Evolutionary conservation across 2,113 vertebrate species (phyloP).

Genomic region (Lepisosteus oculatus): DNA sequence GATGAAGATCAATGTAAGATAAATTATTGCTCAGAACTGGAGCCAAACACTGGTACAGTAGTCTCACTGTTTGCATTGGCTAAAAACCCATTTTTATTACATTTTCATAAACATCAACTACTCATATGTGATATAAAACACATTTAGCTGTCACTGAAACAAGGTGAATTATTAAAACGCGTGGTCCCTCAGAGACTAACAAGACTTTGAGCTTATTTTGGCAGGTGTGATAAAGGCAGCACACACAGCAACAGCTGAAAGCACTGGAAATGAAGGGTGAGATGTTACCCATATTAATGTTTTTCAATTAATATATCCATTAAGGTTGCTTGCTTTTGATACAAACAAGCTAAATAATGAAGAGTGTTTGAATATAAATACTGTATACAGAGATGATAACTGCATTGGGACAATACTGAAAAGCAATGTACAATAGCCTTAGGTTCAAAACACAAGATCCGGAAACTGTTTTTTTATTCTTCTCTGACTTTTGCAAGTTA

Average conservation of each 20-base stretch:
- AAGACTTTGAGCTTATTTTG: slow-evolving; percentile 68
- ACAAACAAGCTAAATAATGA: too few relatives aligned
- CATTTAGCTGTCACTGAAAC: slow-evolving; percentile 54
- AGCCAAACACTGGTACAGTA: slow-evolving; percentile 48
- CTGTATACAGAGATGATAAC: too few relatives aligned
- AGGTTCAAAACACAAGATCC: too few relatives aligned
- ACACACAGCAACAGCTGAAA: not conserved
- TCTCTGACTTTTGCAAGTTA: too few relatives aligned
- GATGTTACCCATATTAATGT: too few relatives aligned
- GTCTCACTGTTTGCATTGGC: slow-evolving; percentile 51
- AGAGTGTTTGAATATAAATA: too few relatives aligned
- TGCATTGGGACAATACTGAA: too few relatives aligned
- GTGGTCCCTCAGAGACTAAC: slow-evolving; percentile 61
- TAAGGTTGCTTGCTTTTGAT: too few relatives aligned
- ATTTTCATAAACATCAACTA: slow-evolving; percentile 59
- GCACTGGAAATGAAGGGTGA: not conserved
- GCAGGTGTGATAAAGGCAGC: slow-evolving; percentile 62
- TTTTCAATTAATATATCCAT: too few relatives aligned
- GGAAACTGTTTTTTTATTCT: too few relatives aligned
- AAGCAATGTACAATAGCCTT: too few relatives aligned
- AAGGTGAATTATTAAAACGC: slow-evolving; percentile 52
- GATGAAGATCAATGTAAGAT: not conserved
- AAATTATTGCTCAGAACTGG: slow-evolving; percentile 8
- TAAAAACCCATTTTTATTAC: slow-evolving; percentile 56
- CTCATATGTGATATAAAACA: slow-evolving; percentile 58